These are phyloP conservation scores for Lutraria rhynchaena DNA, from an alignment of 1,140 invertebrate genomes.

Conservation along the genomic window DNA sequence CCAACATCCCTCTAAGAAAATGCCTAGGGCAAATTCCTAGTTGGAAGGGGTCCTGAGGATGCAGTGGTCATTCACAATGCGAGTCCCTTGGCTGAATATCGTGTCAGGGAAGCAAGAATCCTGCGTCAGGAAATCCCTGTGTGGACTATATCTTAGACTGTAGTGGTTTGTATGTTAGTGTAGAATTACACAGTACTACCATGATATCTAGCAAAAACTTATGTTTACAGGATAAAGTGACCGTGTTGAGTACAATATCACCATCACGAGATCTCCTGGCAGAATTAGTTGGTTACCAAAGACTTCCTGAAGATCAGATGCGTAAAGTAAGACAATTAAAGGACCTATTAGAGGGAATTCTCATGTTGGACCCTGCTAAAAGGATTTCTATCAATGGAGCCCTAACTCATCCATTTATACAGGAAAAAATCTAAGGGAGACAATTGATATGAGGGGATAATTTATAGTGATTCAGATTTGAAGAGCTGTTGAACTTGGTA, in stretches of 20 bases:
- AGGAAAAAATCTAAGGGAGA: slow-evolving; percentile 86
- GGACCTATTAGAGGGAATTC: slow-evolving; percentile 96
- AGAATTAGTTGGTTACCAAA: slow-evolving; percentile 94
- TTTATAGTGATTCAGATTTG: neutral
- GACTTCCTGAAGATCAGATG: slow-evolving; percentile 92
- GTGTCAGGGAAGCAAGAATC: too few relatives aligned
- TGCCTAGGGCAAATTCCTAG: too few relatives aligned
- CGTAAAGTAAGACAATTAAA: slow-evolving; percentile 96
- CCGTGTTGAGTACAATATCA: slow-evolving; percentile 95
- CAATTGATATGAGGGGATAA: neutral
- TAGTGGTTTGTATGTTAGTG: too few relatives aligned
- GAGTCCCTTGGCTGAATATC: too few relatives aligned
- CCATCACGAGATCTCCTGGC: slow-evolving; percentile 91
- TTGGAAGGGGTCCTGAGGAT: too few relatives aligned
- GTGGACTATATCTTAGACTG: too few relatives aligned
- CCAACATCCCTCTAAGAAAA: too few relatives aligned
- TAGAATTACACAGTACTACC: too few relatives aligned
- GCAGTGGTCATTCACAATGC: too few relatives aligned
- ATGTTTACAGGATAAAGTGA: slow-evolving; percentile 94
- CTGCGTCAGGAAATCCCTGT: too few relatives aligned
- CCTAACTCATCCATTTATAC: slow-evolving; percentile 97
- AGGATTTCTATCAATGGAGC: slow-evolving; percentile 96
- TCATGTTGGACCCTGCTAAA: slow-evolving; percentile 96
- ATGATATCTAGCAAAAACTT: slow-evolving; percentile 5
- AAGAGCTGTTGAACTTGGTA: slow-evolving; percentile 30